These are phyloP conservation scores for Cactoblastis cactorum DNA, from an alignment of 2,888 invertebrate species.

Conservation along the genomic window DNA sequence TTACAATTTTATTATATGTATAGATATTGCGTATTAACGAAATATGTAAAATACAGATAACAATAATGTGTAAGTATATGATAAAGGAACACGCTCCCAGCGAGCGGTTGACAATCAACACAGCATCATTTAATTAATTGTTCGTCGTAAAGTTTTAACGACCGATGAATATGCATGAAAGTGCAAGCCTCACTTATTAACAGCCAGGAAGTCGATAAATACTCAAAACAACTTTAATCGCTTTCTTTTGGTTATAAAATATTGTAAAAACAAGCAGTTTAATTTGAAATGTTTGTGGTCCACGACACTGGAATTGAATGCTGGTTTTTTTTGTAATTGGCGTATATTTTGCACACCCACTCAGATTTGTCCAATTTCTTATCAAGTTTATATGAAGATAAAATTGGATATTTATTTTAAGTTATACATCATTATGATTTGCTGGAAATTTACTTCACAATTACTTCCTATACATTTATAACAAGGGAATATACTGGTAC, in stretches of 20 bases:
- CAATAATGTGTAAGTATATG: too few relatives aligned
- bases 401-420: too few relatives aligned
- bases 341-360: not conserved
- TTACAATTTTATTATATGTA: too few relatives aligned
- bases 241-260: slow-evolving; percentile 13
- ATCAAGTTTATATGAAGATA: too few relatives aligned
- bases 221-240: slow-evolving; percentile 11
- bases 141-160: slow-evolving; percentile 14
- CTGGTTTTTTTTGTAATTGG: not conserved
- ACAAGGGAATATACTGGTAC: too few relatives aligned
- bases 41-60: not conserved
- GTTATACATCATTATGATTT: too few relatives aligned
- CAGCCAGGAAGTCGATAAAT: slow-evolving; percentile 12
- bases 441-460: too few relatives aligned
- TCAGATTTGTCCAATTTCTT: too few relatives aligned
- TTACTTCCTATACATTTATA: too few relatives aligned
- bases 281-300: not conserved
- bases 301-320: not conserved
- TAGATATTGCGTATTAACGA: too few relatives aligned
- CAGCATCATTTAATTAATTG: slow-evolving; percentile 12
- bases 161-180: slow-evolving; percentile 14
- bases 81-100: not conserved
- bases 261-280: not conserved
- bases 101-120: slow-evolving; percentile 10
- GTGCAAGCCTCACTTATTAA: slow-evolving; percentile 11